These are phyloP conservation scores for Schizaphis graminum DNA, from an alignment of 2,888 invertebrate species.

Conservation along the genomic window DNA sequence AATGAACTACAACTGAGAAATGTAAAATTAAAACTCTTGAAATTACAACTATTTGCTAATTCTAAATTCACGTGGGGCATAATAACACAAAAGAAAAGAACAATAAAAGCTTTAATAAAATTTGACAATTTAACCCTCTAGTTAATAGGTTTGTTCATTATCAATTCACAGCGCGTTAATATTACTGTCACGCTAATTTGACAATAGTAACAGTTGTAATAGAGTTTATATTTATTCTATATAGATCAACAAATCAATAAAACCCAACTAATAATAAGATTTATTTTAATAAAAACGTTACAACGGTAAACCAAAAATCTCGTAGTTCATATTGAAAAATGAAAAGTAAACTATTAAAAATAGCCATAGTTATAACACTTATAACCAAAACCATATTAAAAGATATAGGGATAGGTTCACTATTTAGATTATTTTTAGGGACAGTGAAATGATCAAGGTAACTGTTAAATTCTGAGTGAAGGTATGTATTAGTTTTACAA, in stretches of 20 bases:
- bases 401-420: background rate
- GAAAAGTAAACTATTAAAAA: background rate
- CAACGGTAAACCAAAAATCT: background rate
- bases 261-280: background rate
- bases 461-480: background rate
- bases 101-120: background rate
- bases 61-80: background rate
- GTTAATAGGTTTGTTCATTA: background rate
- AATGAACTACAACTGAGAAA: background rate
- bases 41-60: background rate
- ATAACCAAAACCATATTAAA: background rate
- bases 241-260: background rate
- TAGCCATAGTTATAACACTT: background rate
- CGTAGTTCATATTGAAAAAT: background rate
- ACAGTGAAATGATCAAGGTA: background rate
- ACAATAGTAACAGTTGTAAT: background rate
- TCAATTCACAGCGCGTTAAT: background rate
- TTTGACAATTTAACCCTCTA: background rate
- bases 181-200: background rate
- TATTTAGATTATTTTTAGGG: background rate
- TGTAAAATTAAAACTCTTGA: background rate
- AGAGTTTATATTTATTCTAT: background rate
- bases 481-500: background rate
- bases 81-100: background rate
- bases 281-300: background rate